These are phyloP conservation scores for Machimus rusticus DNA, from an alignment of 2,888 invertebrate species.

Conservation along the genomic window DNA sequence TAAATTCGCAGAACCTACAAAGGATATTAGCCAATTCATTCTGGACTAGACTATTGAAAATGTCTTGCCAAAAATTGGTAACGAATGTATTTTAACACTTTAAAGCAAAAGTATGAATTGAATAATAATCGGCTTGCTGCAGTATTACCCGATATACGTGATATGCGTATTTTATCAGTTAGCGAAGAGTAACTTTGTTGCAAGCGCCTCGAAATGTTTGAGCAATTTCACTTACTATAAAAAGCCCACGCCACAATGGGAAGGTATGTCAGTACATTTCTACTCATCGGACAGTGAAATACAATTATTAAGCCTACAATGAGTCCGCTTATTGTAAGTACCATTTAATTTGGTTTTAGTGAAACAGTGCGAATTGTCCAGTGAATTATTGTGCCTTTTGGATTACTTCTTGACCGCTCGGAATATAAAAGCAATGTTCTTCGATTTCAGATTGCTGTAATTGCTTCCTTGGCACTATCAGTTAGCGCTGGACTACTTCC, in stretches of 20 bases:
- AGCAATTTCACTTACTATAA: constrained; percentile 55
- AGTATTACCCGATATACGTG: constrained; percentile 56
- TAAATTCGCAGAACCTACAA: neutral
- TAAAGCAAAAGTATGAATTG: constrained; percentile 45
- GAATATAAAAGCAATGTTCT: constrained; percentile 48
- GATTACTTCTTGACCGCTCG: neutral
- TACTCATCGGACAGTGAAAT: constrained; percentile 61
- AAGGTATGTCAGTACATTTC: constrained; percentile 63
- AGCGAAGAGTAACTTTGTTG: constrained; percentile 18
- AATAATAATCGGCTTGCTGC: constrained; percentile 50
- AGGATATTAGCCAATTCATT: constrained; percentile 11
- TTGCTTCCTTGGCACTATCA: constrained; percentile 59
- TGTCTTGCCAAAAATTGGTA: constrained; percentile 38
- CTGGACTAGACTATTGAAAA: constrained; percentile 3
- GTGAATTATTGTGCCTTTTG: neutral
- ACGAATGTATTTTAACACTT: constrained; percentile 41
- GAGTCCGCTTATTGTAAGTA: constrained; percentile 64
- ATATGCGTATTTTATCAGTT: constrained; percentile 50
- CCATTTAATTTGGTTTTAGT: neutral
- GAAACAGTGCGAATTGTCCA: neutral
- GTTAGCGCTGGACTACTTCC: constrained; percentile 58
- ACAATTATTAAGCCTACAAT: constrained; percentile 59
- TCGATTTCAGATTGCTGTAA: constrained; percentile 55
- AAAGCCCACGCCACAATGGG: constrained; percentile 56
- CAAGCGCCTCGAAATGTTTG: constrained; percentile 29